A percentile compares a stretch with the other conserved stretches of the same genome.
Conservation (phyloP, 2,797 vertebrate genomes). For the Eulemur albifrons region DNA sequence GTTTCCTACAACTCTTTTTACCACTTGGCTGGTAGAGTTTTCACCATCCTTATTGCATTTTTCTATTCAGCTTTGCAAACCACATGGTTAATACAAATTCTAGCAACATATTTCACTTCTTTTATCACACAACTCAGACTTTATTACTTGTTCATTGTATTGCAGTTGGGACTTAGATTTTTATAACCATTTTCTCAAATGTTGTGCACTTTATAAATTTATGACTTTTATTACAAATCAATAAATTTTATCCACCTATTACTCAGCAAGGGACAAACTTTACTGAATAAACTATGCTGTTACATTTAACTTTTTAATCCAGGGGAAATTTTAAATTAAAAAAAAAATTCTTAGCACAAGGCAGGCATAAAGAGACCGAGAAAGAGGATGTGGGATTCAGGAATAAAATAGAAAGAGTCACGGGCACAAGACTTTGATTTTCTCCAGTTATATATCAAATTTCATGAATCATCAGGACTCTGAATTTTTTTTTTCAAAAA, state of each 20-base stretch:
- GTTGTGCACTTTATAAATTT: constrained; percentile 59
- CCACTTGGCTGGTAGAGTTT: neutral
- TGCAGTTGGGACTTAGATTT: constrained; percentile 31
- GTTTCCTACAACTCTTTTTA: neutral
- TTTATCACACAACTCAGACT: constrained; percentile 58
- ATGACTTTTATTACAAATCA: constrained; percentile 69
- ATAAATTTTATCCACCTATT: constrained; percentile 63
- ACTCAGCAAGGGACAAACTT: constrained; percentile 49
- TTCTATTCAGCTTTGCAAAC: neutral
- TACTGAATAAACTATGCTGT: constrained; percentile 42
- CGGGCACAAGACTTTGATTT: constrained; percentile 37
- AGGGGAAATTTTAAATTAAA: constrained; percentile 65
- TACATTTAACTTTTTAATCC: constrained; percentile 57
- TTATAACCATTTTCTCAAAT: constrained; percentile 56
- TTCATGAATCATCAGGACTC: constrained; percentile 16
- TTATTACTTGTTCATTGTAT: constrained; percentile 49
- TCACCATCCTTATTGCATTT: neutral
- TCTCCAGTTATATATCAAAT: constrained; percentile 66
- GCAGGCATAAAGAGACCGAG: neutral
- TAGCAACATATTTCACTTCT: constrained; percentile 16
- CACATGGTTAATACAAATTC: constrained; percentile 19
- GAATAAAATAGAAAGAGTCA: neutral
- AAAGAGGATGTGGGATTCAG: neutral
- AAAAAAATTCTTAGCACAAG: constrained; percentile 49
- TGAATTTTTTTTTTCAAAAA: constrained; percentile 15